A percentile compares a stretch with the other conserved stretches of the same genome.
These are phyloP conservation scores for Ochropleura leucogaster DNA, from an alignment of 2,888 invertebrate genomes.

Conservation along the genomic window DNA sequence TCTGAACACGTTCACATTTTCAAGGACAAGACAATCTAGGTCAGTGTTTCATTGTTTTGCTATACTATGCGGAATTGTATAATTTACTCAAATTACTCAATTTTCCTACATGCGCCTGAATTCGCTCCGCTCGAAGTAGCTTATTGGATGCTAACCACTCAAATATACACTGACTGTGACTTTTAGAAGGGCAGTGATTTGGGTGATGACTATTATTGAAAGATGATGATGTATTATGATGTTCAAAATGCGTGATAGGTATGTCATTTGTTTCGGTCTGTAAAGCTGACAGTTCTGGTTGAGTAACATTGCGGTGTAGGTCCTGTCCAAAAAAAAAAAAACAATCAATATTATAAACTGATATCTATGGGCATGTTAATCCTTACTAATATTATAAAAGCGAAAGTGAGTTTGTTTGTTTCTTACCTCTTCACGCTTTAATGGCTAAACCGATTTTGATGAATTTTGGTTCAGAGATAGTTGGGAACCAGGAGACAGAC, in stretches of 20 bases:
- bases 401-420: no score
- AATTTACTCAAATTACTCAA: slow-evolving; percentile 49
- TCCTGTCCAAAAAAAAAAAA: neutral
- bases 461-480: no score
- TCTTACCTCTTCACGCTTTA: no score
- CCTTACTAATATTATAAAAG: no score
- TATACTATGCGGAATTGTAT: slow-evolving; percentile 44
- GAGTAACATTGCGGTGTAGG: neutral
- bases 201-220: neutral
- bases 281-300: neutral
- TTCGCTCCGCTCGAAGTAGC: slow-evolving; percentile 5
- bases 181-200: neutral
- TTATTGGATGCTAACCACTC: slow-evolving; percentile 18
- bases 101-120: slow-evolving; percentile 43
- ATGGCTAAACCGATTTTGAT: no score
- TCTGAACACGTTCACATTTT: slow-evolving; percentile 30
- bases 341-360: no score
- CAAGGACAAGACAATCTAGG: slow-evolving; percentile 50
- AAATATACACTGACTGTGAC: neutral
- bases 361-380: no score
- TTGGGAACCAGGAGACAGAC: no score
- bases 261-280: neutral
- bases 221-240: no score
- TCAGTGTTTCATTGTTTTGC: slow-evolving; percentile 61
- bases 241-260: neutral